These are phyloP conservation scores for Synergus umbraculus DNA, from an alignment of 2,888 invertebrate species.

Conservation along the genomic window DNA sequence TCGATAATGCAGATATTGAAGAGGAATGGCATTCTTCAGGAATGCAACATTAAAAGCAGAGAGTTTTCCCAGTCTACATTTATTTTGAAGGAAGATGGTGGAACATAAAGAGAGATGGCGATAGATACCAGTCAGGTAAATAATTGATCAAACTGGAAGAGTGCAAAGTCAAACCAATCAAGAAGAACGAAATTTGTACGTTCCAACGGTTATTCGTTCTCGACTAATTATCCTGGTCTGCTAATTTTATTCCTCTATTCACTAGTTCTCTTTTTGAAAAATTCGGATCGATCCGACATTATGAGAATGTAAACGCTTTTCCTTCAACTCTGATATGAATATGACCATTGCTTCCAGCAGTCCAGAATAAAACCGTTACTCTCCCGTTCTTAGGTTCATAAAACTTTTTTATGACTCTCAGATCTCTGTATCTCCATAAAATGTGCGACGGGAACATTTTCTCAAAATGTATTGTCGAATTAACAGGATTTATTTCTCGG, in stretches of 20 bases:
- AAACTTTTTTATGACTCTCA: slow-evolving; percentile 34
- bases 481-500: slow-evolving; percentile 27
- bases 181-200: not conserved
- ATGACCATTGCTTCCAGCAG: slow-evolving; percentile 16
- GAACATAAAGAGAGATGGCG: not conserved
- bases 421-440: slow-evolving; percentile 39
- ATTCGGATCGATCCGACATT: not conserved
- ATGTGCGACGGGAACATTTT: slow-evolving; percentile 35
- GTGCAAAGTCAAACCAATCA: not conserved
- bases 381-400: slow-evolving; percentile 34
- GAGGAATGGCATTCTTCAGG: not conserved
- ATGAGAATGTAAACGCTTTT: slow-evolving; percentile 20
- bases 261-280: not conserved
- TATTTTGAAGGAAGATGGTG: slow-evolving; percentile 18
- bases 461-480: slow-evolving; percentile 38
- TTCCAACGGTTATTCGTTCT: not conserved
- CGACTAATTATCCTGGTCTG: not conserved
- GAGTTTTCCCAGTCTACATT: not conserved
- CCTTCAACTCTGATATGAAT: slow-evolving; percentile 20
- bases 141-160: slow-evolving; percentile 19
- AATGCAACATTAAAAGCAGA: not conserved
- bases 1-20: not conserved
- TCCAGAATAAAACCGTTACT: slow-evolving; percentile 1
- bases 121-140: not conserved
- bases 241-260: not conserved